Evolutionary conservation across 2,113 vertebrate species (phyloP).

Genomic region (Caranx melampygus): DNA sequence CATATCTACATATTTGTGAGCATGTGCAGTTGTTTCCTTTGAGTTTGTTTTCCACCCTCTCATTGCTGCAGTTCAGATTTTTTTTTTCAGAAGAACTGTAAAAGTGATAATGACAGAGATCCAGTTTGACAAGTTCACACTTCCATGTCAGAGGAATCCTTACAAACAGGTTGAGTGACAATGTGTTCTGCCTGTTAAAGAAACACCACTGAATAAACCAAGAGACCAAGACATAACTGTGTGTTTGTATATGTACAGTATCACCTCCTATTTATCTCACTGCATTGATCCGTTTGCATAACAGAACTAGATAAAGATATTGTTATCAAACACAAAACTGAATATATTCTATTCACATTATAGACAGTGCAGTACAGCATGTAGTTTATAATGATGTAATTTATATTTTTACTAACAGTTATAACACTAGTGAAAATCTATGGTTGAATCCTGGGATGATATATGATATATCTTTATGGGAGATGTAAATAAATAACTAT

Average conservation of each 20-base stretch:
- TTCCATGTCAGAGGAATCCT: conserved; percentile 5
- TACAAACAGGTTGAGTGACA: conserved; percentile 44
- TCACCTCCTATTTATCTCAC: conserved; percentile 1
- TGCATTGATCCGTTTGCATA: not conserved
- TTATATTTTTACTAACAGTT: not conserved
- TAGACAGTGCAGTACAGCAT: not conserved
- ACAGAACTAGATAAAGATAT: not conserved
- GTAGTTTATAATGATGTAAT: not conserved
- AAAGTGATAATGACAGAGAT: not conserved
- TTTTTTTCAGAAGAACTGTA: not conserved
- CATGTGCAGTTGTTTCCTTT: not conserved
- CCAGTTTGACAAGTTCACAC: conserved; percentile 31
- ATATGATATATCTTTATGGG: too few species aligned
- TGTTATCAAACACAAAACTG: not conserved
- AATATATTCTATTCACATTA: not conserved
- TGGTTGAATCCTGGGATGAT: not conserved
- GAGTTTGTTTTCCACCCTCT: not conserved
- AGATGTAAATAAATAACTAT: too few species aligned
- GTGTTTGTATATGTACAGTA: not conserved
- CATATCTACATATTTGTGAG: not conserved
- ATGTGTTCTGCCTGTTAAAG: not conserved
- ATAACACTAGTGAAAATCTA: not conserved
- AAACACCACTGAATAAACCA: not conserved
- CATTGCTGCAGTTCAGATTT: not conserved
- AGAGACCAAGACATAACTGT: not conserved